Percentiles rank a stretch among this genome's conserved stretches.
Evolutionary conservation across 2,113 vertebrate species (phyloP).

Genomic region (Urocitellus parryii): DNA sequence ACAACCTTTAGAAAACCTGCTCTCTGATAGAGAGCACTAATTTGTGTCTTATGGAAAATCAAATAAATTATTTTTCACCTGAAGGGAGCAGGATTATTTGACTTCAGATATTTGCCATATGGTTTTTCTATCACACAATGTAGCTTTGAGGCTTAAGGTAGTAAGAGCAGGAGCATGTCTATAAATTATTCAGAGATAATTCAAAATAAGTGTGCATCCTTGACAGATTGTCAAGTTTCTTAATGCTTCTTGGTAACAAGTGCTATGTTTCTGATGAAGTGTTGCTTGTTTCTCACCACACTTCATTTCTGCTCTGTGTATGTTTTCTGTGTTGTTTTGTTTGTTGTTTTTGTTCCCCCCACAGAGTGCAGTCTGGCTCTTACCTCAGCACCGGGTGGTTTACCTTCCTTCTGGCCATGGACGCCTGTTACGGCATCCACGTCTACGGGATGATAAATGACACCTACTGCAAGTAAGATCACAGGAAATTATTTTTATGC

Average conservation of each 20-base stretch:
- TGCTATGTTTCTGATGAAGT: slow-evolving; percentile 84
- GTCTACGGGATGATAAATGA: slow-evolving; percentile 99
- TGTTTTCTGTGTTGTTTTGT: slow-evolving; percentile 73
- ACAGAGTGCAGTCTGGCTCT: slow-evolving; percentile 97
- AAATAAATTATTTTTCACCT: slow-evolving; percentile 78
- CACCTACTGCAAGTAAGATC: slow-evolving; percentile 98
- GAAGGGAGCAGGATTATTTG: slow-evolving; percentile 73
- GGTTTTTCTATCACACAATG: slow-evolving; percentile 67
- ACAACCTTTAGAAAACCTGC: slow-evolving; percentile 59
- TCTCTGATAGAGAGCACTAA: slow-evolving; percentile 70
- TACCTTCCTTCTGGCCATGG: slow-evolving; percentile 98
- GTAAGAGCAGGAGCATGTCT: slow-evolving; percentile 77
- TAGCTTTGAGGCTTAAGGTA: slow-evolving; percentile 77
- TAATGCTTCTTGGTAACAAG: slow-evolving; percentile 86
- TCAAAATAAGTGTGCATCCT: slow-evolving; percentile 87
- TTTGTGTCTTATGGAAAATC: slow-evolving; percentile 53
- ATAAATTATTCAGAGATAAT: slow-evolving; percentile 94
- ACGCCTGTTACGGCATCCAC: slow-evolving; percentile 97
- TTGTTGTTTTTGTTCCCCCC: slow-evolving; percentile 77
- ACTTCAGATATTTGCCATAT: slow-evolving; percentile 80
- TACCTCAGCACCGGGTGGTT: slow-evolving; percentile 99
- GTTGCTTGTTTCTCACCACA: slow-evolving; percentile 82
- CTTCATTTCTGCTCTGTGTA: slow-evolving; percentile 83
- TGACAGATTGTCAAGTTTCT: slow-evolving; percentile 89
- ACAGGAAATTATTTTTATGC: slow-evolving; percentile 86